These are phyloP conservation scores for Tinamus guttatus DNA, from an alignment of 2,113 vertebrate genomes.

Conservation along the genomic window DNA sequence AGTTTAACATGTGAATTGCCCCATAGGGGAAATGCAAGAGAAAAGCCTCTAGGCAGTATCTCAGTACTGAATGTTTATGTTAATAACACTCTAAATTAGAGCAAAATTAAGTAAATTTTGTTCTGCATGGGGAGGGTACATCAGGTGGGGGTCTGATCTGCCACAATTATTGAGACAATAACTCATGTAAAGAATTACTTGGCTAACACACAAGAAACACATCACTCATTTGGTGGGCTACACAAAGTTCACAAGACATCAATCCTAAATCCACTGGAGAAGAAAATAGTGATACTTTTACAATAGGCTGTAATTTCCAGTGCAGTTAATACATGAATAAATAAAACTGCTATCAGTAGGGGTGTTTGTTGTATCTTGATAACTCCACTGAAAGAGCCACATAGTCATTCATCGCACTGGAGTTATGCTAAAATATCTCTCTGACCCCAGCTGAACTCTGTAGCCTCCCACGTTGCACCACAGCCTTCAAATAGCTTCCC, in stretches of 20 bases:
- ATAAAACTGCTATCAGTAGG: conserved; percentile 9
- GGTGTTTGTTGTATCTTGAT: not conserved
- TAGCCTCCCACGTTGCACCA: not conserved
- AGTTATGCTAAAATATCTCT: conserved; percentile 2
- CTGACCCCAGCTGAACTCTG: not conserved
- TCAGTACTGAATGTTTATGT: not conserved
- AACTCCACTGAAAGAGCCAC: not conserved
- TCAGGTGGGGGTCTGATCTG: not conserved
- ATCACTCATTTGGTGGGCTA: not conserved
- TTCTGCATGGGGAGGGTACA: not conserved
- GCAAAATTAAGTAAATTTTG: not conserved
- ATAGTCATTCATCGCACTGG: not conserved
- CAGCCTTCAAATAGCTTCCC: not conserved
- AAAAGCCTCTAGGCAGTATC: conserved; percentile 10
- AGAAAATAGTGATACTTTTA: conserved; percentile 48
- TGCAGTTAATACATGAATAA: conserved; percentile 42
- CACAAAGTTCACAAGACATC: not conserved
- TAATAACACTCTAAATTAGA: not conserved
- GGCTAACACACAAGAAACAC: not conserved
- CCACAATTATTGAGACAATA: not conserved
- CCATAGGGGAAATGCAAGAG: not conserved
- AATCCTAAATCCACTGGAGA: conserved; percentile 23
- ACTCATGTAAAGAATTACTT: conserved; percentile 15
- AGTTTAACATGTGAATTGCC: not conserved
- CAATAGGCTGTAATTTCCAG: conserved; percentile 42